Percentiles rank a stretch among this genome's conserved stretches.
Evolutionary conservation across 2,797 vertebrate species (phyloP).

Genomic region (Chrysocyon brachyurus): DNA sequence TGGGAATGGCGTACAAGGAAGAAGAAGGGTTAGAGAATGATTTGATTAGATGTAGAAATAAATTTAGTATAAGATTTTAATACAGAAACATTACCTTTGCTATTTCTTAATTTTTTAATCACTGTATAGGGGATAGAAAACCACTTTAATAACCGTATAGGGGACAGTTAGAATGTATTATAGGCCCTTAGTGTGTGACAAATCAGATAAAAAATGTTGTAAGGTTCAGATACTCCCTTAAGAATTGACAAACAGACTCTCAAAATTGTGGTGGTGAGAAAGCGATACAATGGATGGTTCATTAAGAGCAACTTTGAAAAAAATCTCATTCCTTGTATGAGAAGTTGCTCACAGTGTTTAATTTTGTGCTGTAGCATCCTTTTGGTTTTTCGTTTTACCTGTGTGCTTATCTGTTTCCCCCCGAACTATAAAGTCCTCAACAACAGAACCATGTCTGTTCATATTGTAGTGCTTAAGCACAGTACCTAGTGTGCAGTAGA

Average conservation of each 20-base stretch:
- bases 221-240: slow-evolving; percentile 4
- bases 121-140: background rate
- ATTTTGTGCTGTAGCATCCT: background rate
- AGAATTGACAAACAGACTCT: background rate
- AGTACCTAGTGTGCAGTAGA: background rate
- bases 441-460: background rate
- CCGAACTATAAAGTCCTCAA: background rate
- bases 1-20: background rate
- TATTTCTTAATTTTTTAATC: slow-evolving; percentile 42
- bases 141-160: background rate
- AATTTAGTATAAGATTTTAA: slow-evolving; percentile 35
- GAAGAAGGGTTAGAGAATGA: background rate
- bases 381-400: slow-evolving; percentile 29
- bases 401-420: background rate
- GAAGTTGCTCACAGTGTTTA: background rate
- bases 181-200: background rate
- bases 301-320: background rate
- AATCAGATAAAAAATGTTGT: background rate
- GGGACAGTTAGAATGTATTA: background rate
- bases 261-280: background rate
- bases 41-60: background rate
- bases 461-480: background rate
- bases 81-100: slow-evolving; percentile 33
- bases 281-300: background rate
- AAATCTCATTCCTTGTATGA: background rate